Evolutionary conservation across 2,888 invertebrate species (phyloP).

Genomic region (Habrosyne pyritoides): DNA sequence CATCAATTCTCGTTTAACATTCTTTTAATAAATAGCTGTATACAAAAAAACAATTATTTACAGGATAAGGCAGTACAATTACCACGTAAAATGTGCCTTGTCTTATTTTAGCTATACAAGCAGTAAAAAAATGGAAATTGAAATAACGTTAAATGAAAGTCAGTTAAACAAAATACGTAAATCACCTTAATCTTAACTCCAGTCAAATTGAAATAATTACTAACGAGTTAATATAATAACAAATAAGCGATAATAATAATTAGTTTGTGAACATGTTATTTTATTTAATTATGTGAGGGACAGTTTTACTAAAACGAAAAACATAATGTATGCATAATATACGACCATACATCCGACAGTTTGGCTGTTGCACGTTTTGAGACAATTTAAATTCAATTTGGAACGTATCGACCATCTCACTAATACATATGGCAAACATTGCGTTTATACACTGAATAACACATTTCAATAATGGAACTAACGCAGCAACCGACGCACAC

Average conservation of each 20-base stretch:
- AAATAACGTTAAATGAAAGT: slow-evolving; percentile 67
- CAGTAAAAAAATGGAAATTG: slow-evolving; percentile 76
- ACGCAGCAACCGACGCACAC: slow-evolving; percentile 41
- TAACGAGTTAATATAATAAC: slow-evolving; percentile 78
- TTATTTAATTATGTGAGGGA: slow-evolving; percentile 46
- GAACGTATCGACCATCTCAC: slow-evolving; percentile 76
- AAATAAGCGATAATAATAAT: slow-evolving; percentile 70
- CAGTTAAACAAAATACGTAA: slow-evolving; percentile 65
- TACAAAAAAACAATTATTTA: slow-evolving; percentile 84
- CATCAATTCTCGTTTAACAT: slow-evolving; percentile 81
- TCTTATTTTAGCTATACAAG: slow-evolving; percentile 82
- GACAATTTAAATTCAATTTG: slow-evolving; percentile 58
- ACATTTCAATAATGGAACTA: slow-evolving; percentile 34
- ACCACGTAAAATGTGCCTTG: slow-evolving; percentile 80
- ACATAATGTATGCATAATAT: slow-evolving; percentile 44
- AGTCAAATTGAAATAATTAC: slow-evolving; percentile 77
- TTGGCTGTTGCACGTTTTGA: slow-evolving; percentile 53
- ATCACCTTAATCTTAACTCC: slow-evolving; percentile 68
- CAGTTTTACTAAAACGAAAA: slow-evolving; percentile 48
- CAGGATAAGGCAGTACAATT: slow-evolving; percentile 82
- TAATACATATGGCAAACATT: slow-evolving; percentile 79
- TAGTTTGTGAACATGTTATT: slow-evolving; percentile 83
- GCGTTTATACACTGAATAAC: slow-evolving; percentile 56
- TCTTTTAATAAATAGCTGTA: slow-evolving; percentile 84
- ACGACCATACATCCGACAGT: slow-evolving; percentile 48